A percentile compares a stretch with the other conserved stretches of the same genome.
Evolutionary conservation across 30 jellyfish, hydroid and myxozoan species (phyloP).

Genomic region (Catostylus mosaicus): DNA sequence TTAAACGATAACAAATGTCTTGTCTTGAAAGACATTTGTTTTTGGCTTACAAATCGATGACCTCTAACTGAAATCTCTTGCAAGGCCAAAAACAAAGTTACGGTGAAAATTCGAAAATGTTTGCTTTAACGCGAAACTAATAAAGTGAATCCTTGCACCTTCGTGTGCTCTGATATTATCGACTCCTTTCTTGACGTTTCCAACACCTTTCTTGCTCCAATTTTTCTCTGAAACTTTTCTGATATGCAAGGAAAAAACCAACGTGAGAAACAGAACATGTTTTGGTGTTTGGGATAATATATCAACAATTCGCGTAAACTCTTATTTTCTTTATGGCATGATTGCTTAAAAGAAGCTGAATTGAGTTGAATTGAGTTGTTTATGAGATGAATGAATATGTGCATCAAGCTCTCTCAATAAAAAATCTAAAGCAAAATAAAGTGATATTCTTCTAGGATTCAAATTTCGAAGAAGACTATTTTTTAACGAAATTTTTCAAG

Average conservation of each 20-base stretch:
- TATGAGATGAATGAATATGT: too few species aligned
- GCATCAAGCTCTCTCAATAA: too few species aligned
- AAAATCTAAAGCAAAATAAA: too few species aligned
- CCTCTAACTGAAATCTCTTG: conserved; percentile 59
- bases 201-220: conserved; percentile 26
- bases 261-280: conserved; percentile 16
- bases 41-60: conserved; percentile 63
- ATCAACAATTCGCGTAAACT: conserved; percentile 12
- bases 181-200: conserved; percentile 12
- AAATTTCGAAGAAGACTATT: too few species aligned
- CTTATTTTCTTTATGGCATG: conserved; percentile 13
- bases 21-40: conserved; percentile 15
- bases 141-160: conserved; percentile 22
- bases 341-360: conserved; percentile 27
- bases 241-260: conserved; percentile 30
- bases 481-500: too few species aligned
- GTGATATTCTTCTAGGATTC: too few species aligned
- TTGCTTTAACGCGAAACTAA: not conserved
- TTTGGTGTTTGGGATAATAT: conserved; percentile 13
- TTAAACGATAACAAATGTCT: too few species aligned
- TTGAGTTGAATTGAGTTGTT: too few species aligned
- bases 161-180: conserved; percentile 26
- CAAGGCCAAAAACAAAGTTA: conserved; percentile 61
- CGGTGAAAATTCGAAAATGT: conserved; percentile 34
- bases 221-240: conserved; percentile 7